phyloP scores from a whole-genome alignment of 2,888 invertebrate species.

The Bugulina stolonifera region DNA sequence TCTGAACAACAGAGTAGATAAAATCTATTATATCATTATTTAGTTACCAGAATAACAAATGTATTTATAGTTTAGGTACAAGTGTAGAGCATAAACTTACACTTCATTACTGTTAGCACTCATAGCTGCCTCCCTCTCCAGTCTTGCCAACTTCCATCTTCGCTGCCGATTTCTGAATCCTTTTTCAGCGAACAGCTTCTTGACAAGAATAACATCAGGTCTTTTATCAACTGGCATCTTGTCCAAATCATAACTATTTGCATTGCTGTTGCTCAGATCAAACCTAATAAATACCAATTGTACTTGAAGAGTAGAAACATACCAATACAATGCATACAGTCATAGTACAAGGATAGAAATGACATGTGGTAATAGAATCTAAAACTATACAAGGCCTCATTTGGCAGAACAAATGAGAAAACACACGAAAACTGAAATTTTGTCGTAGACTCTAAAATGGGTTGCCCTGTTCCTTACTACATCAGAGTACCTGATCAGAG shows the following conservation, averaged over 20 bases:
- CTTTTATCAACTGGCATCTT: slow-evolving; percentile 63
- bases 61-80: slow-evolving; percentile 32
- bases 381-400: too few relatives aligned
- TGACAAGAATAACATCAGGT: slow-evolving; percentile 86
- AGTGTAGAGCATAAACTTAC: slow-evolving; percentile 34
- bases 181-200: slow-evolving; percentile 75
- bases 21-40: neutral
- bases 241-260: slow-evolving; percentile 83
- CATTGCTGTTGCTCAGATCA: slow-evolving; percentile 80
- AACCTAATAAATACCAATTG: too few relatives aligned
- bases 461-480: too few relatives aligned
- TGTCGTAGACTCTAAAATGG: neutral
- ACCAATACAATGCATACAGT: too few relatives aligned
- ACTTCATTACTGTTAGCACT: slow-evolving; percentile 51
- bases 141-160: slow-evolving; percentile 85
- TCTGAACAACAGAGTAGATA: neutral
- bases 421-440: neutral
- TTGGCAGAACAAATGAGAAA: too few relatives aligned
- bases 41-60: neutral
- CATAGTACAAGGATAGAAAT: too few relatives aligned
- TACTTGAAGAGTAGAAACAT: too few relatives aligned
- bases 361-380: too few relatives aligned
- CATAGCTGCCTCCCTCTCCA: slow-evolving; percentile 57
- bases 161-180: slow-evolving; percentile 66
- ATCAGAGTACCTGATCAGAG: neutral